Evolutionary conservation across 2,797 vertebrate genomes (phyloP).

Genomic region (Pteronotus mesoamericanus): DNA sequence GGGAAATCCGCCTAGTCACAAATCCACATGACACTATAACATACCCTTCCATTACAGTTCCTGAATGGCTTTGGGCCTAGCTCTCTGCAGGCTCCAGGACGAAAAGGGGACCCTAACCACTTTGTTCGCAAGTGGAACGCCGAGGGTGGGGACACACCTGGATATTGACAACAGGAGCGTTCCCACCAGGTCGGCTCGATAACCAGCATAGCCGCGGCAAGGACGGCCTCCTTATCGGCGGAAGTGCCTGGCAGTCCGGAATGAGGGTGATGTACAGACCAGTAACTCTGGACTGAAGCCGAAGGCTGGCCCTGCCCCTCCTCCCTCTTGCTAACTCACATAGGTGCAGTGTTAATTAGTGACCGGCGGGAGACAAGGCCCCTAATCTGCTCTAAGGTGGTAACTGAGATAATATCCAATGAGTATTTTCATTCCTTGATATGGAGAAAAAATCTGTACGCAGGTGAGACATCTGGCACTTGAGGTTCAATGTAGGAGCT

Average conservation of each 20-base stretch:
- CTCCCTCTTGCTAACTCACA: neutral
- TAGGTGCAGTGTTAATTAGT: neutral
- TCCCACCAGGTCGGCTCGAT: neutral
- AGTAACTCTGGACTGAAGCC: neutral
- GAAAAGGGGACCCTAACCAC: neutral
- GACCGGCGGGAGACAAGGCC: neutral
- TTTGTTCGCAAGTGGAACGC: neutral
- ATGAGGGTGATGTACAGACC: neutral
- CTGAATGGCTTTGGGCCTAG: neutral
- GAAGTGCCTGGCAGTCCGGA: neutral
- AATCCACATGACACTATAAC: neutral
- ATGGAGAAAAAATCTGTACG: neutral
- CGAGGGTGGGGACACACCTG: neutral
- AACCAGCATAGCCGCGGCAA: neutral
- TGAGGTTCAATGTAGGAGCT: neutral
- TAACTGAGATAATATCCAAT: neutral
- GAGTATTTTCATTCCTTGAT: neutral
- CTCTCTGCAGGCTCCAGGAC: neutral
- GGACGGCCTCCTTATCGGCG: neutral
- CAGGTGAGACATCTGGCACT: neutral
- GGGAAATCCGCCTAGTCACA: neutral
- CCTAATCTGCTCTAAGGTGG: neutral
- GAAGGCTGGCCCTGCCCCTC: neutral
- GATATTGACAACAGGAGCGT: neutral
- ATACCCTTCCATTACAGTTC: neutral